Percentiles rank a stretch among this genome's conserved stretches.
Evolutionary conservation across 2,888 invertebrate species (phyloP).

Genomic region (Xanthostigma xanthostigma): DNA sequence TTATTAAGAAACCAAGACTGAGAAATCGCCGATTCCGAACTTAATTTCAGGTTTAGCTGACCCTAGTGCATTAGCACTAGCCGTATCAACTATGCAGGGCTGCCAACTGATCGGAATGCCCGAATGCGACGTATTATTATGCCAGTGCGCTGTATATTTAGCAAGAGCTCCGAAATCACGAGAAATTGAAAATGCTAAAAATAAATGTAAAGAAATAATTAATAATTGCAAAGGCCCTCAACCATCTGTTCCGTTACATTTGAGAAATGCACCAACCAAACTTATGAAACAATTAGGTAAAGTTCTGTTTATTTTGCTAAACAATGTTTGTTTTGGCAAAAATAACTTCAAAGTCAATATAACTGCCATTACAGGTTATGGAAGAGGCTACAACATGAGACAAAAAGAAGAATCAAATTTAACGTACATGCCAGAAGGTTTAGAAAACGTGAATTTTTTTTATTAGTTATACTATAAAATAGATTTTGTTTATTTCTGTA

Average conservation of each 20-base stretch:
- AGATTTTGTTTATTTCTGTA: no score
- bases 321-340: neutral
- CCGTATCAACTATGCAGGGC: slow-evolving; percentile 61
- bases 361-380: slow-evolving; percentile 37
- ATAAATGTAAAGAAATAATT: slow-evolving; percentile 41
- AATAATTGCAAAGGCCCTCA: slow-evolving; percentile 47
- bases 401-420: slow-evolving; percentile 37
- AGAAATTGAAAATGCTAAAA: slow-evolving; percentile 37
- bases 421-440: slow-evolving; percentile 51
- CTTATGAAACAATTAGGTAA: slow-evolving; percentile 60
- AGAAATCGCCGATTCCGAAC: no score
- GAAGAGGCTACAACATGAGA: slow-evolving; percentile 39
- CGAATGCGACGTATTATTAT: slow-evolving; percentile 61
- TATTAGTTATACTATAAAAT: neutral
- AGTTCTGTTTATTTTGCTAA: slow-evolving; percentile 3
- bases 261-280: slow-evolving; percentile 67
- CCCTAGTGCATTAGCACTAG: slow-evolving; percentile 45
- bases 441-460: slow-evolving; percentile 47
- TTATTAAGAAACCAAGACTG: no score
- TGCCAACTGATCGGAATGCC: slow-evolving; percentile 72
- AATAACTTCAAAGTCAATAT: neutral
- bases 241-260: slow-evolving; percentile 60
- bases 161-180: slow-evolving; percentile 62
- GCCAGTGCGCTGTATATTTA: slow-evolving; percentile 62
- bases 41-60: slow-evolving; percentile 44